Percentiles rank a stretch among this genome's conserved stretches.
Evolutionary conservation across 2,888 invertebrate species (phyloP).

Genomic region (Cephus sareptanus): DNA sequence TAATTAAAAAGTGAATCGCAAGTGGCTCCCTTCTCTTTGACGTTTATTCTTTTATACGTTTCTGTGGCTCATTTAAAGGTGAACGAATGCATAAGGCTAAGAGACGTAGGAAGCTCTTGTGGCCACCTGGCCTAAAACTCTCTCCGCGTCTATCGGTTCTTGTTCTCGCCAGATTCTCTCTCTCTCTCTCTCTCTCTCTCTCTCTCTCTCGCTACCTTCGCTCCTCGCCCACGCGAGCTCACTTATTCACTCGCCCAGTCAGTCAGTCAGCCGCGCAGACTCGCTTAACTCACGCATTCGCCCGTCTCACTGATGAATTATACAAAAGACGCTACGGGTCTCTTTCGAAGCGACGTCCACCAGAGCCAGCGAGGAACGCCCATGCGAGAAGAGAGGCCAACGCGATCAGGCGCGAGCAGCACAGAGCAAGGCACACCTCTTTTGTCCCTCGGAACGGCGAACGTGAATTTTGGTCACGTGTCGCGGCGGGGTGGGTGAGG

Average conservation of each 20-base stretch:
- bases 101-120: background rate
- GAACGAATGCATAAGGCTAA: background rate
- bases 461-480: background rate
- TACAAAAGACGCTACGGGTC: slow-evolving; percentile 17
- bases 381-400: background rate
- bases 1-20: background rate
- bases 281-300: slow-evolving; percentile 1
- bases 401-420: background rate
- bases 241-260: slow-evolving; percentile 4
- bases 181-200: background rate
- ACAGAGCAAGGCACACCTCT: background rate
- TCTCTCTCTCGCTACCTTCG: background rate
- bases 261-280: background rate
- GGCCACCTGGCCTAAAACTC: slow-evolving; percentile 1
- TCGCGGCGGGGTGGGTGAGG: background rate
- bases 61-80: background rate
- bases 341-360: slow-evolving; percentile 3
- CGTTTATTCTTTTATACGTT: background rate
- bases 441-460: background rate
- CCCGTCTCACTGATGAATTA: slow-evolving; percentile 20
- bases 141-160: background rate
- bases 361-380: background rate
- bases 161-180: background rate
- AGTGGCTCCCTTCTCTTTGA: background rate
- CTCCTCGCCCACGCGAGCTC: slow-evolving; percentile 1